phyloP scores from a whole-genome alignment of 2,888 invertebrate genomes.

The Caenorhabditis sp. region DNA sequence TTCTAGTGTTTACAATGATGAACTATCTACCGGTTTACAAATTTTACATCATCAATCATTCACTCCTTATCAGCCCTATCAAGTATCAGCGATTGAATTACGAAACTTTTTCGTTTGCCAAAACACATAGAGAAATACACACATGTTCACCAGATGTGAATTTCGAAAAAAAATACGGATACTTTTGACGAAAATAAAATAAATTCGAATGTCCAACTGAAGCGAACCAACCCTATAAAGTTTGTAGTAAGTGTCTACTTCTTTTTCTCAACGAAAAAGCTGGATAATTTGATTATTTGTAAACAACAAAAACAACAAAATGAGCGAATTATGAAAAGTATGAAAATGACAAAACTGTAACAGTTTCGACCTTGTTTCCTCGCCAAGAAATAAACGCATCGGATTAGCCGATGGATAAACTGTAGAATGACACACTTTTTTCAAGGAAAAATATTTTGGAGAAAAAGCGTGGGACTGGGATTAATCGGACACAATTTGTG shows the following conservation, averaged over 20 bases:
- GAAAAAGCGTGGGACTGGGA: background rate
- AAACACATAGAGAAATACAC: no score
- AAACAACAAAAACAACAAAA: background rate
- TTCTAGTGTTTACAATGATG: no score
- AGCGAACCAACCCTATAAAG: no score
- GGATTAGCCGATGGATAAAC: background rate
- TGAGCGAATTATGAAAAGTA: background rate
- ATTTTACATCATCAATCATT: no score
- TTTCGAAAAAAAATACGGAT: no score
- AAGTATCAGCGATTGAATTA: no score
- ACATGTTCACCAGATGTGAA: no score
- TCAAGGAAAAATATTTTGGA: background rate
- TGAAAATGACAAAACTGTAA: background rate
- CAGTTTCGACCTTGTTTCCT: background rate
- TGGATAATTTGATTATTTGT: background rate
- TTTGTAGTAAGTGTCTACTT: background rate
- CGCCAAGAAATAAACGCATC: background rate
- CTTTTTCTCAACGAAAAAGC: background rate
- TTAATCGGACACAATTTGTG: background rate
- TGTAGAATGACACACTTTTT: background rate
- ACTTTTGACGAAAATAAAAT: no score
- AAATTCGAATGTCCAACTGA: no score
- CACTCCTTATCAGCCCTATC: no score
- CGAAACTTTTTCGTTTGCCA: no score
- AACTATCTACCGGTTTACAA: no score